Evolutionary conservation across 1,140 invertebrate species (phyloP), one percentile per base, ranked within the genome.

Genomic region (Littorina saxatilis): DNA sequence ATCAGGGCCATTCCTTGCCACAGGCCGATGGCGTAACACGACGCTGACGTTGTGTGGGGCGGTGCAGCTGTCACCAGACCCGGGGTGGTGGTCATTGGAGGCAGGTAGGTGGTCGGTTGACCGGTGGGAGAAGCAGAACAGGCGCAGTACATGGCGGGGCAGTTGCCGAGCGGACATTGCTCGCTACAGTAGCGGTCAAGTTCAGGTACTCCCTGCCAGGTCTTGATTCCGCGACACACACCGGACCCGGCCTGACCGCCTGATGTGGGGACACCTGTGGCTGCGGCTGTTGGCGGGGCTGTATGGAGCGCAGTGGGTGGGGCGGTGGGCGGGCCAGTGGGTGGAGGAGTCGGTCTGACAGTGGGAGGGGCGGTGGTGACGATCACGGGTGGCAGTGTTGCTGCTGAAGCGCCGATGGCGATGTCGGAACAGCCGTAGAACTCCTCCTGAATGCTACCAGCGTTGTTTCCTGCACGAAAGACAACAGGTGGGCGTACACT

Each of bases 351-450:
- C 40, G 70, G 70, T 27, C 70, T 23, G 15, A 20, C 35, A 9
- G 68, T 15, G 37, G 37, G 17, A 3, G 39, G 17, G 70, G 70
- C 17, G 23, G 70, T 73, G 43, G 70, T 4, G 43, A 17, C 2
- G 20, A 35, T 27, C 2, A n/a, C 35, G 9, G 70, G 20, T 27
- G 70, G 39, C 4, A 23, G n/a, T 13, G 2, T 50, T 9, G 23
- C n/a, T 5, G 74, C 39, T 61, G 76, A 40, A 15, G 3, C 43
- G 55, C 76, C 58, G 20, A 87, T 84, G 32, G 82, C 74, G 32
- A 87, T 78, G 58, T 87, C 87, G 2, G 87, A 79, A 58, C 87
- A 87, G 47, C 82, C 79, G 52, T 83, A 85, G 75, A 87, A 87
- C 47, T 87, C 87, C 76, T 87, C 87, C 43, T 87, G 87, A 63